Evolutionary conservation across 1,140 invertebrate species (phyloP).

Genomic region (Carcinoscorpius rotundicauda): DNA sequence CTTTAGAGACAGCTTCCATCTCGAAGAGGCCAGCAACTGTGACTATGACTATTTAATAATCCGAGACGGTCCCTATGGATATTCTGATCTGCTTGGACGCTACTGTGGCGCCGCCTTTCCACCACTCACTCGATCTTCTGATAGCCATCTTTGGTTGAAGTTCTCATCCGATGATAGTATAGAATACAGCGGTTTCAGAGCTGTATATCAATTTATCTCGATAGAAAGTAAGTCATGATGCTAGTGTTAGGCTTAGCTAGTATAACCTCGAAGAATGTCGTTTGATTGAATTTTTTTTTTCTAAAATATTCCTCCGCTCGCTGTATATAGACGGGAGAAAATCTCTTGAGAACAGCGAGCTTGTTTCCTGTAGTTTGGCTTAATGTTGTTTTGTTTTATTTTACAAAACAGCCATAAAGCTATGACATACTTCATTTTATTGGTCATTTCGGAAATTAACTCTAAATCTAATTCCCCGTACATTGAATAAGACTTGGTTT

Average conservation of each 20-base stretch:
- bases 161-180: slow-evolving; percentile 76
- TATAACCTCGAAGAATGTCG: background rate
- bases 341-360: too few species aligned
- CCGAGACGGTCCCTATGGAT: slow-evolving; percentile 70
- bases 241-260: background rate
- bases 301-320: background rate
- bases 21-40: slow-evolving; percentile 60
- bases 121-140: slow-evolving; percentile 55
- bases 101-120: slow-evolving; percentile 67
- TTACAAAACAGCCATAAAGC: too few species aligned
- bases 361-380: too few species aligned
- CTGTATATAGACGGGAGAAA: background rate
- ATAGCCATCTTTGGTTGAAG: slow-evolving; percentile 64
- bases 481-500: too few species aligned
- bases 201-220: slow-evolving; percentile 53
- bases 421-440: too few species aligned
- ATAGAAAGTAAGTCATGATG: slow-evolving; percentile 26
- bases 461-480: too few species aligned
- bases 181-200: slow-evolving; percentile 66
- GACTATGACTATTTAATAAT: slow-evolving; percentile 67
- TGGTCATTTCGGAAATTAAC: too few species aligned
- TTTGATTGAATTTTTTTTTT: background rate
- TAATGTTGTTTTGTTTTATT: too few species aligned
- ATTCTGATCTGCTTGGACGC: slow-evolving; percentile 49
- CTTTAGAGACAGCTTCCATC: slow-evolving; percentile 64